A percentile compares a stretch with the other conserved stretches of the same genome.
phyloP scores from a whole-genome alignment of 2,113 vertebrate genomes.

The Lasiurus borealis region DNA sequence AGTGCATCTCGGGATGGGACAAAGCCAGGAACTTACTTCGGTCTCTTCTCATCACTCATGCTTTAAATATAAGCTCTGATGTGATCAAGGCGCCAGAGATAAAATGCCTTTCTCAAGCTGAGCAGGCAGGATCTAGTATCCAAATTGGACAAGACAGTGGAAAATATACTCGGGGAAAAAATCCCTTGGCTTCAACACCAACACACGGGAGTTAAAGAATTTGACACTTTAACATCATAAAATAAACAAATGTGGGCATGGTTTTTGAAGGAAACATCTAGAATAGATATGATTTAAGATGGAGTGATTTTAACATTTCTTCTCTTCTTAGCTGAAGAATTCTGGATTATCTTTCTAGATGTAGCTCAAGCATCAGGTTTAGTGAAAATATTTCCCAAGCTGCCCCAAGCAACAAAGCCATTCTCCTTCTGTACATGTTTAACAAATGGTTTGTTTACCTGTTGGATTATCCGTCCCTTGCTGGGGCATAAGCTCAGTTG shows the following conservation, averaged over 20 bases:
- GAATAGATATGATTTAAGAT: slow-evolving; percentile 53
- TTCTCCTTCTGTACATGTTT: neutral
- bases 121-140: slow-evolving; percentile 73
- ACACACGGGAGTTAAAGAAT: slow-evolving; percentile 54
- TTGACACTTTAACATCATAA: slow-evolving; percentile 64
- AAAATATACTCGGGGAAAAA: slow-evolving; percentile 73
- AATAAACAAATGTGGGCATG: slow-evolving; percentile 68
- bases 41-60: slow-evolving; percentile 77
- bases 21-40: slow-evolving; percentile 2
- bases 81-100: slow-evolving; percentile 71
- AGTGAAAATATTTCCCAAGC: slow-evolving; percentile 18
- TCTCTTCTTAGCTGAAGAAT: slow-evolving; percentile 61
- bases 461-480: neutral
- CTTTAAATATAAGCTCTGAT: slow-evolving; percentile 82
- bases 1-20: neutral
- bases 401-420: neutral
- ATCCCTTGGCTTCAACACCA: slow-evolving; percentile 64
- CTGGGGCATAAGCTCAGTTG: neutral
- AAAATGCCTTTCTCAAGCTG: slow-evolving; percentile 72
- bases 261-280: slow-evolving; percentile 58
- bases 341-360: slow-evolving; percentile 51
- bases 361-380: neutral
- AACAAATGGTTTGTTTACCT: slow-evolving; percentile 51
- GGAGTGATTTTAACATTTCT: slow-evolving; percentile 46
- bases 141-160: slow-evolving; percentile 80